phyloP scores from a whole-genome alignment of 2,797 vertebrate species.

The Hylomyscus alleni region DNA sequence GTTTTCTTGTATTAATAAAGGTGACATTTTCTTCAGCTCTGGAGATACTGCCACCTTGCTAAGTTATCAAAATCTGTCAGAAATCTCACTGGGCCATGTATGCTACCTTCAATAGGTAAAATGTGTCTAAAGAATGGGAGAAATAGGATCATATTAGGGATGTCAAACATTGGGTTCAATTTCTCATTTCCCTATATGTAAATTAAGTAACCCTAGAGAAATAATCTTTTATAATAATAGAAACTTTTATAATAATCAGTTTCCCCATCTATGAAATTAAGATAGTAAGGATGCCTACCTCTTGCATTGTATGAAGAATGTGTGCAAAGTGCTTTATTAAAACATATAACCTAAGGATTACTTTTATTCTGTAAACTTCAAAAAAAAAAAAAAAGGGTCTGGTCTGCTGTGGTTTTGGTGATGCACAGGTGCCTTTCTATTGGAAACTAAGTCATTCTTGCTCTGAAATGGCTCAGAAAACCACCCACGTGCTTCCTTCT shows the following conservation, averaged over 20 bases:
- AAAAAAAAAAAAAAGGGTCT: background rate
- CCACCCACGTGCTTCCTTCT: background rate
- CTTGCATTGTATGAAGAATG: background rate
- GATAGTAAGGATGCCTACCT: background rate
- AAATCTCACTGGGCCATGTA: slow-evolving; percentile 40
- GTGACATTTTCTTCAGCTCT: background rate
- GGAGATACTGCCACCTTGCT: slow-evolving; percentile 33
- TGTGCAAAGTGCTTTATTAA: background rate
- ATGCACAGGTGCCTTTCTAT: background rate
- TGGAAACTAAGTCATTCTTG: background rate
- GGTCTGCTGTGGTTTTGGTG: background rate
- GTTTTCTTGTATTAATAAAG: slow-evolving; percentile 49
- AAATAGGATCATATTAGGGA: background rate
- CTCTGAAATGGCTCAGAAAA: background rate
- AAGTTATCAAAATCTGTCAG: slow-evolving; percentile 33
- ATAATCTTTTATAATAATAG: slow-evolving; percentile 24
- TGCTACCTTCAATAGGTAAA: slow-evolving; percentile 34
- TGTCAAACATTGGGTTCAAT: slow-evolving; percentile 45
- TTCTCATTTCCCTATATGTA: background rate
- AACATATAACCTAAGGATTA: background rate
- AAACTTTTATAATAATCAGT: slow-evolving; percentile 17
- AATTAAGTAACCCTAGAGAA: slow-evolving; percentile 25
- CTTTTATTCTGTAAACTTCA: slow-evolving; percentile 39
- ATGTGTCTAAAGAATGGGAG: slow-evolving; percentile 6
- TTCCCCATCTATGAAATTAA: slow-evolving; percentile 20